Evolutionary conservation across 1,140 invertebrate genomes (phyloP).

Genomic region (Reticulitermes speratus): DNA sequence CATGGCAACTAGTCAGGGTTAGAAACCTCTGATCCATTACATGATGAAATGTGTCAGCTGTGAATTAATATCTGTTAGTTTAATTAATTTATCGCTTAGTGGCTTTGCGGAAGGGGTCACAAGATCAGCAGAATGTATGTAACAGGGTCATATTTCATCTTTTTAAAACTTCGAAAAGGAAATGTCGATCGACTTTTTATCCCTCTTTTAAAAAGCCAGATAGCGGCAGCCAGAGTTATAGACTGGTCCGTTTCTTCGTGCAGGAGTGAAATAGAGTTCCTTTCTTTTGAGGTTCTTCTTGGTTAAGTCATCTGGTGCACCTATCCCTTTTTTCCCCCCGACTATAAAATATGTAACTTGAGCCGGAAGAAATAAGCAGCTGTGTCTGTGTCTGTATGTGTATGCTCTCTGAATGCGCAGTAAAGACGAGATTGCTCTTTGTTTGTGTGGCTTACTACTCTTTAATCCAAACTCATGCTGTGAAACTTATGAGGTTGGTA

Average conservation of each 20-base stretch:
- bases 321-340: not conserved
- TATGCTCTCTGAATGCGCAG: not conserved
- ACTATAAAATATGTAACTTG: not conserved
- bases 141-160: not conserved
- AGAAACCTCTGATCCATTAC: not conserved
- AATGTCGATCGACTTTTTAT: not conserved
- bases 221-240: not conserved
- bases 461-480: too few relatives aligned
- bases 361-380: not conserved
- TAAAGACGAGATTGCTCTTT: not conserved
- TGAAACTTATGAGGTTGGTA: too few relatives aligned
- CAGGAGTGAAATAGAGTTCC: not conserved
- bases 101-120: not conserved
- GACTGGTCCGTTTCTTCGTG: not conserved
- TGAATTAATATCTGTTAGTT: not conserved
- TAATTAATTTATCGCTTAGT: not conserved
- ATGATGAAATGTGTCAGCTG: not conserved
- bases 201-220: not conserved
- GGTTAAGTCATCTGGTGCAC: not conserved
- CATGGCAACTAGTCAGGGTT: not conserved
- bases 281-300: not conserved
- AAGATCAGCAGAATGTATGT: constrained; percentile 4
- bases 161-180: not conserved
- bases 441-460: not conserved
- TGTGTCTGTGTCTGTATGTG: not conserved